phyloP scores from a whole-genome alignment of 1,140 invertebrate genomes.

The Drosophila bifasciata region DNA sequence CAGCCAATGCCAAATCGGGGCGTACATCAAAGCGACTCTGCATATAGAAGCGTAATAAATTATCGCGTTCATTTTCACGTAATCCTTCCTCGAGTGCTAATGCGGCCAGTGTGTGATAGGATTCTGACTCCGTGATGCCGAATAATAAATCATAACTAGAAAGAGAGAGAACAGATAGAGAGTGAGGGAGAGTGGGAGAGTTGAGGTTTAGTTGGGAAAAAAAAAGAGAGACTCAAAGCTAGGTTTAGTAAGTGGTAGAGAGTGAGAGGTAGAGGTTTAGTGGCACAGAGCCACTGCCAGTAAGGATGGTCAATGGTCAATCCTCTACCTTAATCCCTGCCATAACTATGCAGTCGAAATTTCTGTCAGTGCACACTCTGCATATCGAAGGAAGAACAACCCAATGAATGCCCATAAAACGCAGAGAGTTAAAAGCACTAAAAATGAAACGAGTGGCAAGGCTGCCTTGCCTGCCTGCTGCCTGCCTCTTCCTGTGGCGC shows the following conservation, averaged over 20 bases:
- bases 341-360: background rate
- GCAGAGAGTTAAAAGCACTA: slow-evolving; percentile 53
- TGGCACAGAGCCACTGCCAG: background rate
- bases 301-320: slow-evolving; percentile 18
- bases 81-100: slow-evolving; percentile 91
- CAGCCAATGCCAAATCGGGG: slow-evolving; percentile 87
- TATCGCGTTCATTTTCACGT: slow-evolving; percentile 90
- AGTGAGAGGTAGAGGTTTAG: background rate
- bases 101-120: slow-evolving; percentile 90
- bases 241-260: background rate
- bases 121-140: slow-evolving; percentile 94
- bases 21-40: slow-evolving; percentile 87
- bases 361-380: slow-evolving; percentile 37
- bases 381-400: slow-evolving; percentile 18
- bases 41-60: slow-evolving; percentile 91
- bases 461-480: no score
- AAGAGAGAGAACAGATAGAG: slow-evolving; percentile 32
- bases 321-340: background rate
- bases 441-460: slow-evolving; percentile 47
- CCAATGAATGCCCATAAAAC: slow-evolving; percentile 54
- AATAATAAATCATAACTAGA: slow-evolving; percentile 93
- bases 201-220: slow-evolving; percentile 2
- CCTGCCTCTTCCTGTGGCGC: slow-evolving; percentile 60
- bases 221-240: background rate
- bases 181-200: slow-evolving; percentile 14